Base-by-base conservation (phyloP, 2,888 invertebrate genomes). In the Lamellibrachia satsuma region DNA sequence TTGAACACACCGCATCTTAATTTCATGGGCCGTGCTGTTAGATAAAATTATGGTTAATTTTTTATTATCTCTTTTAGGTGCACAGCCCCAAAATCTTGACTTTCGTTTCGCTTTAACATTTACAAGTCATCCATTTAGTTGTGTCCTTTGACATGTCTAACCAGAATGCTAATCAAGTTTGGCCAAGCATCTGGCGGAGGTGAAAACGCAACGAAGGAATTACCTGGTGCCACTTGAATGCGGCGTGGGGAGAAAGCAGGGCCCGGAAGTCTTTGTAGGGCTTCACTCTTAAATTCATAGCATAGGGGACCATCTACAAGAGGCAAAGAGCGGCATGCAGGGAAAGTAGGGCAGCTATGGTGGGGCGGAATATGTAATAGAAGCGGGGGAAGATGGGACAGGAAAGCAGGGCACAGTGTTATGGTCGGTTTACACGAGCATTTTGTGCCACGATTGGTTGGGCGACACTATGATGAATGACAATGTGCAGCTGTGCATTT, bases 261-360 rank as follows among this genome's bases (percentile, higher is more conserved):
- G 75, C 75, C 15, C 75, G 91, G 91, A 91, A 91, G 91, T 52
- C 91, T 91, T n/a, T n/a, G 52, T 52, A 52, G 91, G 91, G 52
- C 52, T 91, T 52, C 52, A 91, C 91, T 15, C 52, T 91, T 52
- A 91, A 91, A 91, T 52, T 52, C 91, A 91, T 52, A 91, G 91
- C 91, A 91, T 52, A 91, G 75, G 75, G 75, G 75, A n/a, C 75
- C 75, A 75, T 75, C 75, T 75, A 75, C 75, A 75, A 75, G 75
- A 39, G 39, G 75, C 22, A 75, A 75, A 75, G 75, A 75, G 75
- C n/a, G 15, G 75, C 75, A 75, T 75, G 75, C 75, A 75, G 75
- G 75, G 75, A 75, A n/a, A 75, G 75, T 75, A n/a, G 75, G 75
- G 75, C 15, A 11, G 75, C n/a, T 75, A 75, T 6, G 11, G 75